Evolutionary conservation across 2,113 vertebrate species (phyloP).

Genomic region (Ifrita kowaldi): DNA sequence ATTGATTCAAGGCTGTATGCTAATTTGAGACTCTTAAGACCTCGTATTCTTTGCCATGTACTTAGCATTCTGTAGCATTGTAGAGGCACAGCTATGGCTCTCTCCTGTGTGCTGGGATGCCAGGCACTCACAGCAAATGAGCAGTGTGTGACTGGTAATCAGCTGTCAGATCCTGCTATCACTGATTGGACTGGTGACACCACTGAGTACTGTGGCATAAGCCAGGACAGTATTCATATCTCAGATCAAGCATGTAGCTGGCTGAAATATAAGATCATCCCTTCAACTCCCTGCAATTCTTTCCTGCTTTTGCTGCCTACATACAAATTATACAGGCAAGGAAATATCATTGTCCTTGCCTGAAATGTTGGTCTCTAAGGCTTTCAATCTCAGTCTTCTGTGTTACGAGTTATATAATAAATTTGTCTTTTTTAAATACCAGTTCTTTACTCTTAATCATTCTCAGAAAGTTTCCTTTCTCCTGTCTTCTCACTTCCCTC

Average conservation of each 20-base stretch:
- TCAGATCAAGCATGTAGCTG: neutral
- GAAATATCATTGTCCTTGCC: neutral
- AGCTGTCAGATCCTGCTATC: neutral
- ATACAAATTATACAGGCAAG: neutral
- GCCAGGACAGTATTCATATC: neutral
- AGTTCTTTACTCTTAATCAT: neutral
- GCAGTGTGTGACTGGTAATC: neutral
- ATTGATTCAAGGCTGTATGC: neutral
- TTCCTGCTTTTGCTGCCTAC: neutral
- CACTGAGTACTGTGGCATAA: neutral
- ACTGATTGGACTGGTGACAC: neutral
- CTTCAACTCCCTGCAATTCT: neutral
- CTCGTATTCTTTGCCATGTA: neutral
- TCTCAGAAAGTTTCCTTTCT: neutral
- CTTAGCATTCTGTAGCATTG: conserved; percentile 38
- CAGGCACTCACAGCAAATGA: neutral
- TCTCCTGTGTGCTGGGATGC: neutral
- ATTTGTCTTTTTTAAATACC: neutral
- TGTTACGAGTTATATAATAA: neutral
- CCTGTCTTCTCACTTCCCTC: neutral
- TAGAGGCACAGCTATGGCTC: neutral
- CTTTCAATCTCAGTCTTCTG: neutral
- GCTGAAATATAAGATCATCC: neutral
- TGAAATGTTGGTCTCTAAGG: neutral
- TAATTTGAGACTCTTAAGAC: conserved; percentile 6